Evolutionary conservation across 2,113 vertebrate genomes (phyloP).

Genomic region (Alosa alosa): DNA sequence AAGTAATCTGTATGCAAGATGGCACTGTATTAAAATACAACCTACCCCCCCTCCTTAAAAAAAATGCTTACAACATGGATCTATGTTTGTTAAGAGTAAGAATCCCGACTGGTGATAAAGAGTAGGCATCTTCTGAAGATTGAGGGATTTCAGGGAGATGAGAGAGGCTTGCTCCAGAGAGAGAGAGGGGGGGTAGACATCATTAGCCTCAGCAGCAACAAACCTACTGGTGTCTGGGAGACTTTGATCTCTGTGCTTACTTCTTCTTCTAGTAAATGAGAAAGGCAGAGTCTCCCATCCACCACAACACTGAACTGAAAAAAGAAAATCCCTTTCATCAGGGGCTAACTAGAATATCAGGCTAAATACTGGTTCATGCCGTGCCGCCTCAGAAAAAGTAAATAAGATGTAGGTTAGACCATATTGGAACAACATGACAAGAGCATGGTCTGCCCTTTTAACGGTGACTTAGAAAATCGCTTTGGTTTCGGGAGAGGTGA

Average conservation of each 20-base stretch:
- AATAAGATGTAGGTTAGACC: background rate
- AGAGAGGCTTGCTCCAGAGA: slow-evolving; percentile 3
- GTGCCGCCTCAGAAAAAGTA: background rate
- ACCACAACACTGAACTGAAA: background rate
- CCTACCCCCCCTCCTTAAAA: background rate
- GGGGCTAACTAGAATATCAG: background rate
- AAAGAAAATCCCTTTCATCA: background rate
- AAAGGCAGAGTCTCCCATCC: background rate
- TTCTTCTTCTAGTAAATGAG: slow-evolving; percentile 18
- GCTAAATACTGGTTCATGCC: background rate
- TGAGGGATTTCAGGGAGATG: slow-evolving; percentile 5
- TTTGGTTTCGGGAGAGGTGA: background rate
- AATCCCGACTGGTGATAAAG: background rate
- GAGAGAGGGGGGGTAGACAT: slow-evolving; percentile 20
- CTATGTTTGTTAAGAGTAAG: slow-evolving; percentile 12
- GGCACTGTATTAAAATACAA: background rate
- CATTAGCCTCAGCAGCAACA: slow-evolving; percentile 2
- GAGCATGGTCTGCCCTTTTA: background rate
- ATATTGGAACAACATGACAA: background rate
- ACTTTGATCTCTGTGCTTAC: slow-evolving; percentile 19
- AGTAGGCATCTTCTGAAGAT: background rate
- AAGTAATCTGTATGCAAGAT: slow-evolving; percentile 16
- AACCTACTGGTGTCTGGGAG: slow-evolving; percentile 7
- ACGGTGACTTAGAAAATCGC: background rate
- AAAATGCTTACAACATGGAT: slow-evolving; percentile 9